Evolutionary conservation across 2,797 vertebrate genomes (phyloP).

Genomic region (Buphagus erythrorhynchus): DNA sequence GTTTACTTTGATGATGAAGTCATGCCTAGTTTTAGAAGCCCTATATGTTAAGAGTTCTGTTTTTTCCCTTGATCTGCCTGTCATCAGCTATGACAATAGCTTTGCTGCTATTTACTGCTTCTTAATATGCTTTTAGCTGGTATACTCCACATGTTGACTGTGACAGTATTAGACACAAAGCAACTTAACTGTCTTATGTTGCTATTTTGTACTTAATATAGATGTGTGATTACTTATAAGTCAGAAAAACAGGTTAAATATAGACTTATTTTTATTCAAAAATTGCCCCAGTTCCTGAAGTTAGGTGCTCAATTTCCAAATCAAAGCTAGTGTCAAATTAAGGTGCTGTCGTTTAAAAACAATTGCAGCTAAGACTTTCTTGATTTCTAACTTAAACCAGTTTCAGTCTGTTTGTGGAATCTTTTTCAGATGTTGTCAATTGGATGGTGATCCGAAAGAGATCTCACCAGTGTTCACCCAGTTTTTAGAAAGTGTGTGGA

Average conservation of each 20-base stretch:
- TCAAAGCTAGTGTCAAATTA: background rate
- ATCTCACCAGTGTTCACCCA: slow-evolving; percentile 96
- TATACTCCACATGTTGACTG: background rate
- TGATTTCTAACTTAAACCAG: background rate
- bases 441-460: slow-evolving; percentile 94
- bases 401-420: background rate
- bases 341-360: background rate
- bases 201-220: background rate
- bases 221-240: background rate
- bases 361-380: background rate
- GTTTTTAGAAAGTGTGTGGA: slow-evolving; percentile 97
- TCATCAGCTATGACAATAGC: background rate
- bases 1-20: background rate
- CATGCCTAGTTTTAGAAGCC: background rate
- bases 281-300: background rate
- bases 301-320: background rate
- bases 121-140: background rate
- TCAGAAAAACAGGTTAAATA: slow-evolving; percentile 18
- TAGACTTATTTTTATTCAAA: slow-evolving; percentile 11
- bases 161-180: background rate
- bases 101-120: background rate
- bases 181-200: background rate
- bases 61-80: background rate
- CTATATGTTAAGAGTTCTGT: background rate
- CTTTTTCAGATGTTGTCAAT: slow-evolving; percentile 90